These are phyloP conservation scores for Tenthredo notha DNA, from an alignment of 2,888 invertebrate genomes.

Conservation along the genomic window DNA sequence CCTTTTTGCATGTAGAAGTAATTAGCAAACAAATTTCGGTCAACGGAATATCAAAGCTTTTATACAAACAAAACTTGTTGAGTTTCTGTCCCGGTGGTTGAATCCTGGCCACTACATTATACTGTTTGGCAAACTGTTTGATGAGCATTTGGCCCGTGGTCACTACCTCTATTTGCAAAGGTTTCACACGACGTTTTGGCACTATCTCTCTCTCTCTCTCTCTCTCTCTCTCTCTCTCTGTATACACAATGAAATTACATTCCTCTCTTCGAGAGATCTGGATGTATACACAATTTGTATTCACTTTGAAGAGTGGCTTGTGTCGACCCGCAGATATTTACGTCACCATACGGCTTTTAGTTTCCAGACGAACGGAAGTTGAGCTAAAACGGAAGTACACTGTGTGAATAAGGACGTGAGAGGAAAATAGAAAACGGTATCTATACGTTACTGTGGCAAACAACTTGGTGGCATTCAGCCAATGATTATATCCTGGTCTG, in stretches of 20 bases:
- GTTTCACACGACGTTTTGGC: neutral
- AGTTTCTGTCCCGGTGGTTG: neutral
- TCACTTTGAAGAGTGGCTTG: neutral
- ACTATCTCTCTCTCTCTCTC: no score
- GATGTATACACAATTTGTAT: neutral
- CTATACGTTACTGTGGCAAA: neutral
- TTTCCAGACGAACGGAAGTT: neutral
- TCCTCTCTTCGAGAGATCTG: neutral
- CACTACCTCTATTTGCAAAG: neutral
- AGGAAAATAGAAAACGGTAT: neutral
- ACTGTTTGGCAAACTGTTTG: neutral
- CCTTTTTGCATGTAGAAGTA: neutral
- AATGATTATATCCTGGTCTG: neutral
- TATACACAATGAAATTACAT: neutral
- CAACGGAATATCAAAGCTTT: neutral
- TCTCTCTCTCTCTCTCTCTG: neutral
- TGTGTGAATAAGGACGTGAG: neutral
- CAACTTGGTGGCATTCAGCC: conserved; percentile 13
- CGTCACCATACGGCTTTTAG: neutral
- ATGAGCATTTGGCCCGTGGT: neutral
- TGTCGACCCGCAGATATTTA: neutral
- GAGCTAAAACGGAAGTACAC: conserved; percentile 4
- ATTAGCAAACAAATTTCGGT: neutral
- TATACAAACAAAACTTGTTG: neutral
- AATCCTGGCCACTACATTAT: neutral